Conservation (phyloP, 2,113 vertebrate genomes). For the Antechinus flavipes region DNA sequence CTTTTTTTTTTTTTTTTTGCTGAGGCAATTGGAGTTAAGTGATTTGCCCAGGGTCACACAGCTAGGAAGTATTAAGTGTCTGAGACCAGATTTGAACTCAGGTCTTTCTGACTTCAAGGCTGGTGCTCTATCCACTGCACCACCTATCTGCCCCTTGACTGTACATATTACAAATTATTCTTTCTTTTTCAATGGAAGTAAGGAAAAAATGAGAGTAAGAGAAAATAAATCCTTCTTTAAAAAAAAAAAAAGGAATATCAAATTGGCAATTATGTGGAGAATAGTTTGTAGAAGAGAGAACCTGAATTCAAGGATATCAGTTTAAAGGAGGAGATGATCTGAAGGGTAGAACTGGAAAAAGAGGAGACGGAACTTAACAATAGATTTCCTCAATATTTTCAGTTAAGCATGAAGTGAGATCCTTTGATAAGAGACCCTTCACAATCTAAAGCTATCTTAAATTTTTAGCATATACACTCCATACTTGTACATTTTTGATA, state of each 20-base stretch:
- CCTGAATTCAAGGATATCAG: background rate
- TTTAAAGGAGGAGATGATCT: background rate
- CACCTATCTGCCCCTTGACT: no score
- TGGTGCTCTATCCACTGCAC: no score
- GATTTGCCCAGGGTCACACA: no score
- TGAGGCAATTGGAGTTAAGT: no score
- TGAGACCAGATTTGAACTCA: no score
- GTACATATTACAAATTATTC: background rate
- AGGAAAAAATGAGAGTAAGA: background rate
- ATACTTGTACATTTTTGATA: accelerated
- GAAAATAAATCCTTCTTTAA: background rate
- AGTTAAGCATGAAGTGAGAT: background rate
- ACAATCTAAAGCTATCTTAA: no score
- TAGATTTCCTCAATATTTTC: background rate
- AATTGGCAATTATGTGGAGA: background rate
- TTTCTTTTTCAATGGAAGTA: background rate
- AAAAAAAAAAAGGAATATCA: background rate
- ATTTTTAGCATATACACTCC: background rate
- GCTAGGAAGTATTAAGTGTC: no score
- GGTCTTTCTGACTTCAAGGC: no score
- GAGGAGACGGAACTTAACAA: background rate
- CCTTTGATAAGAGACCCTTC: background rate
- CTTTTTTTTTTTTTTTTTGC: no score
- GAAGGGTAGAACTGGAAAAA: background rate
- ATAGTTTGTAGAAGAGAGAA: background rate